These are phyloP conservation scores for Procavia capensis DNA, from an alignment of 2,113 vertebrate genomes.

Conservation along the genomic window DNA sequence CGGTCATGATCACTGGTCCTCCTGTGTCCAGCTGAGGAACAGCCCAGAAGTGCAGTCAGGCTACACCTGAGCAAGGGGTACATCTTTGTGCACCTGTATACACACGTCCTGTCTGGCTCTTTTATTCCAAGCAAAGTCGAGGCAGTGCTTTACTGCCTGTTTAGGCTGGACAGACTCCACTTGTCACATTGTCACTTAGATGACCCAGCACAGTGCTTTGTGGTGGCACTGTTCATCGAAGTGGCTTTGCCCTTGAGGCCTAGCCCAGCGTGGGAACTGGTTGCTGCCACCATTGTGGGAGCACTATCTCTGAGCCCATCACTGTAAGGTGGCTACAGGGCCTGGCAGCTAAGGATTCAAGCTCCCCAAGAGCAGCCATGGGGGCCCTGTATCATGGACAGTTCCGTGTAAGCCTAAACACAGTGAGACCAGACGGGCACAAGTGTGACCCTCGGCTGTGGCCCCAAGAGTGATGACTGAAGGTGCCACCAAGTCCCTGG, in stretches of 20 bases:
- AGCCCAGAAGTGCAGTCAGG: background rate
- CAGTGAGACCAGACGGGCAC: too few species aligned
- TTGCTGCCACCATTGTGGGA: background rate
- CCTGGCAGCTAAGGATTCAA: too few species aligned
- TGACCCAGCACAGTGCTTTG: too few species aligned
- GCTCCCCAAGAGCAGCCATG: too few species aligned
- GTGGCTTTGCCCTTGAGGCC: background rate
- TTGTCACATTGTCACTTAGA: background rate
- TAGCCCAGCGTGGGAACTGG: background rate
- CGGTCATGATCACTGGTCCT: too few species aligned
- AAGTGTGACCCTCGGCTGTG: too few species aligned
- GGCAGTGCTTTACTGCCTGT: fast-evolving
- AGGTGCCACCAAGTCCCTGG: too few species aligned
- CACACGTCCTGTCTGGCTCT: background rate
- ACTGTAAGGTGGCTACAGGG: too few species aligned
- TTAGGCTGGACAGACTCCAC: background rate
- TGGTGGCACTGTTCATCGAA: background rate
- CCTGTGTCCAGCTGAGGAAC: background rate
- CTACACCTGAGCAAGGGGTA: background rate
- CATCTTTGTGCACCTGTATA: background rate
- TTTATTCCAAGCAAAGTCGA: background rate
- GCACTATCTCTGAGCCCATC: background rate
- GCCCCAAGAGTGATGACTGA: too few species aligned
- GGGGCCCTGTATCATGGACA: too few species aligned
- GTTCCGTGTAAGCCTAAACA: too few species aligned